phyloP scores from a whole-genome alignment of 2,797 vertebrate species.

The Carapus acus region DNA sequence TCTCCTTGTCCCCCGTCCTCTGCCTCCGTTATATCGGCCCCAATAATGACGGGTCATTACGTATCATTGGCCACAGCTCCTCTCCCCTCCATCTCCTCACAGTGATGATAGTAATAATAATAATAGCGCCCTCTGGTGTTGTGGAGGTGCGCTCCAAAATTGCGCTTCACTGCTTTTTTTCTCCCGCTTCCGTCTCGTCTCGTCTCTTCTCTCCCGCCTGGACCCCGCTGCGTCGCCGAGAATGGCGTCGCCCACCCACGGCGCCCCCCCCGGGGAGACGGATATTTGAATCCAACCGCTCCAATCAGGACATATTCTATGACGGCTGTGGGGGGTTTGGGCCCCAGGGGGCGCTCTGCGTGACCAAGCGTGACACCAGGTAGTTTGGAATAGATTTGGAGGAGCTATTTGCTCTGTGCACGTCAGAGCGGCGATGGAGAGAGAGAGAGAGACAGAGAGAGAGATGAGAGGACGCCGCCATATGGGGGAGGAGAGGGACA shows the following conservation, averaged over 20 bases:
- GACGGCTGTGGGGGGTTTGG: slow-evolving; percentile 23
- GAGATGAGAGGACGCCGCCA: no score
- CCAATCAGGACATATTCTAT: slow-evolving; percentile 54
- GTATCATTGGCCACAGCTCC: slow-evolving; percentile 50
- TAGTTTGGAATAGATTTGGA: background rate
- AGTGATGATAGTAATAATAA: slow-evolving; percentile 42
- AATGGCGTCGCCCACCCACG: slow-evolving; percentile 52
- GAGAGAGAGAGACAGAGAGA: no score
- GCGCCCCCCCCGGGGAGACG: slow-evolving; percentile 32
- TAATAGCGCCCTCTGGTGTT: slow-evolving; percentile 40
- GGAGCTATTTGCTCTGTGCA: no score
- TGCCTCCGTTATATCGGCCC: slow-evolving; percentile 37
- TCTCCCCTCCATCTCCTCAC: slow-evolving; percentile 58
- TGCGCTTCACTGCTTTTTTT: slow-evolving; percentile 32
- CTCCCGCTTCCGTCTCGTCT: slow-evolving; percentile 17
- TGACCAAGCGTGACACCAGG: slow-evolving; percentile 15
- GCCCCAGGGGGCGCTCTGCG: slow-evolving; percentile 41
- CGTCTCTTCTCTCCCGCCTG: no score
- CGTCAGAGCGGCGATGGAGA: no score
- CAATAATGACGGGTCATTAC: slow-evolving; percentile 65
- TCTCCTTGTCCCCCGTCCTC: slow-evolving; percentile 28
- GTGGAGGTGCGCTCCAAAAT: slow-evolving; percentile 34
- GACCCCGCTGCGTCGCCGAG: slow-evolving; percentile 24
- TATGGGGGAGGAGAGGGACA: no score
- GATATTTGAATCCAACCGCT: slow-evolving; percentile 49